Base-by-base conservation (phyloP, 1,140 invertebrate genomes). In the Diploscapter pachys region DNA sequence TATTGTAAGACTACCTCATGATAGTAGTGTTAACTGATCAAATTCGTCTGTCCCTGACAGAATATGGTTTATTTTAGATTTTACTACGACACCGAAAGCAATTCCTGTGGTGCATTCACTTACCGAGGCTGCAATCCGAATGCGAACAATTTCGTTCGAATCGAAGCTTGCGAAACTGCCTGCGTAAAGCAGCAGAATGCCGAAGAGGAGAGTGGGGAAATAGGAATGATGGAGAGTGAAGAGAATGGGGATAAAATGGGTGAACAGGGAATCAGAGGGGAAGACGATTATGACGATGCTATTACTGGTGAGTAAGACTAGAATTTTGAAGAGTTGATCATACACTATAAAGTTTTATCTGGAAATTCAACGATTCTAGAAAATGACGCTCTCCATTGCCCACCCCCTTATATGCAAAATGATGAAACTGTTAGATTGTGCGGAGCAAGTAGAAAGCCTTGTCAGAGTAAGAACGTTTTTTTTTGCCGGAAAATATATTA, bases 81-180 rank as follows among this genome's bases (percentile, higher is more conserved):
- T 55, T 68, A 68, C 66, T 68, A 55, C 66, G 66, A 68, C 66
- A 52, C 52, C 8, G 11, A 5, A 5, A 52, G 49, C 56, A 9
- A 9, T 11, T 52, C 66, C 48, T 68, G 66, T 68, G 52, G 66
- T 48, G 11, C 9, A 9, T 68, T 68, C 51, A 55, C 53, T 53
- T 68, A 52, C 51, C 66, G 66, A 54, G 66, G 66, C 9, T 68
- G 66, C 52, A 68, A 68, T 48, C 48, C 66, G 49, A 55, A 55
- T 1, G 48, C 66, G 52, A 68, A 68, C 66, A 68, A 52, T 9
- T 68, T 52, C 52, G 57, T n/a, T 5, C 52, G 57, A 52, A 48
- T 55, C n/a, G 6, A 51, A 11, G 57, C 52, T 48, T 68, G 66
- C 48, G 66, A 68, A 31, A 8, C 66, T 5, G 66, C 66, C 66